Evolutionary conservation across 2,113 vertebrate species (phyloP), one percentile per base, ranked within the genome.

Genomic region (Ameiurus melas): DNA sequence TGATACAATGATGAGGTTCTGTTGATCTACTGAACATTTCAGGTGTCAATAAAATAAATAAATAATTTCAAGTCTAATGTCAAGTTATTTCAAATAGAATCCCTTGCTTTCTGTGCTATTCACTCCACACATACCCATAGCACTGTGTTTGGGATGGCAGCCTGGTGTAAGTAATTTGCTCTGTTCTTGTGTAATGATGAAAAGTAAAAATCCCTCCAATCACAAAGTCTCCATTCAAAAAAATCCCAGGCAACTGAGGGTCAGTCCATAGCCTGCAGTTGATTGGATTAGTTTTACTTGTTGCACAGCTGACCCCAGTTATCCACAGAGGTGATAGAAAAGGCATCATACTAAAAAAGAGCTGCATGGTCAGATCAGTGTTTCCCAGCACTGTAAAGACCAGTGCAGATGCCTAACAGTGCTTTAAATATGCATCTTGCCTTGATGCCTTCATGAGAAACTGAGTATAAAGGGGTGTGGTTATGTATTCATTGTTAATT

Each of bases 141-240:
- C 94, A 95, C 47, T 66, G 81, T 10, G 91, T 58, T 30, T 90
- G 81, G 58, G 92, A 89, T 86, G 95, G 95, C 71, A 88, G 39
- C 27, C 27, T 89, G 70, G 90, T 94, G 80, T 94, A 95, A 88
- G 91, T 91, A 27, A 91, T 75, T 33, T 90, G 90, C 39, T 91
- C 83, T 62, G 85, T 91, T 36, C 85, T 55, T 58, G 88, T 77
- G 27, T 92, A 89, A 85, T 90, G 9, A 71, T 95, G 94, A 0
- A 95, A 92, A 0, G 93, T 90, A 19, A 96, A 96, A 88, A 92
- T 89, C 5, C 94, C 94, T 8, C 94, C 94, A 68, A 95, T 92
- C 20, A 94, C 9, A 70, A 93, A 94, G 53, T 95, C 94, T 73
- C 94, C 94, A 20, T 93, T 91, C 90, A 90, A 36, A 57, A 90